Conservation (phyloP, 2,113 vertebrate species). For the Chroicocephalus ridibundus region DNA sequence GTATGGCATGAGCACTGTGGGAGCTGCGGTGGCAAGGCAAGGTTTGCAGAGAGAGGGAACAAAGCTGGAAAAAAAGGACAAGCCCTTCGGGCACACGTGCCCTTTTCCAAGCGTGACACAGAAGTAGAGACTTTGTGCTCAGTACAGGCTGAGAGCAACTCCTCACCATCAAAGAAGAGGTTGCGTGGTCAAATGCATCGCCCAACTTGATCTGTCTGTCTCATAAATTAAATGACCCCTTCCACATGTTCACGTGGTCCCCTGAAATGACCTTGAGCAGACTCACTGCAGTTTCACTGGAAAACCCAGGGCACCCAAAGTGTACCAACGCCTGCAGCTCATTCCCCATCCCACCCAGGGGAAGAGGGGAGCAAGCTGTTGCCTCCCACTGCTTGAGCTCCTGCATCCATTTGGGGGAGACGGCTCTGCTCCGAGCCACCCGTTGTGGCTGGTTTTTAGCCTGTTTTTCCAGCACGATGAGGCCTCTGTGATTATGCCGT, state of each 20-base stretch:
- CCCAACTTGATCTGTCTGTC: neutral
- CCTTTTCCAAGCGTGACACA: neutral
- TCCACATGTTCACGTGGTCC: neutral
- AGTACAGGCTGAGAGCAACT: neutral
- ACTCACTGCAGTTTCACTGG: neutral
- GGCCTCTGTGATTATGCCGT: neutral
- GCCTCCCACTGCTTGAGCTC: neutral
- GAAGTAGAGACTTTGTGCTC: neutral
- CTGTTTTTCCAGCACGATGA: neutral
- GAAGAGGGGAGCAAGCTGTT: neutral
- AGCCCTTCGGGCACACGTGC: neutral
- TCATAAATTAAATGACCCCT: neutral
- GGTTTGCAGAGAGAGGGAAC: neutral
- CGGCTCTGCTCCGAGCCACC: fast-evolving
- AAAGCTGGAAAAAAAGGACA: neutral
- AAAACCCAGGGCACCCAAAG: neutral
- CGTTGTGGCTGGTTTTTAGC: fast-evolving
- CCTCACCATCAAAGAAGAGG: neutral
- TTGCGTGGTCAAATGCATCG: neutral
- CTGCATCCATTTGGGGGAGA: fast-evolving
- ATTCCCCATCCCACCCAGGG: neutral
- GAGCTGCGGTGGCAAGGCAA: neutral
- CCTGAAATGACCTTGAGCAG: neutral
- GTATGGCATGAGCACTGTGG: neutral
- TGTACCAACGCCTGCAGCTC: fast-evolving